Conservation (phyloP, 1,140 invertebrate genomes). For the Arion vulgaris region DNA sequence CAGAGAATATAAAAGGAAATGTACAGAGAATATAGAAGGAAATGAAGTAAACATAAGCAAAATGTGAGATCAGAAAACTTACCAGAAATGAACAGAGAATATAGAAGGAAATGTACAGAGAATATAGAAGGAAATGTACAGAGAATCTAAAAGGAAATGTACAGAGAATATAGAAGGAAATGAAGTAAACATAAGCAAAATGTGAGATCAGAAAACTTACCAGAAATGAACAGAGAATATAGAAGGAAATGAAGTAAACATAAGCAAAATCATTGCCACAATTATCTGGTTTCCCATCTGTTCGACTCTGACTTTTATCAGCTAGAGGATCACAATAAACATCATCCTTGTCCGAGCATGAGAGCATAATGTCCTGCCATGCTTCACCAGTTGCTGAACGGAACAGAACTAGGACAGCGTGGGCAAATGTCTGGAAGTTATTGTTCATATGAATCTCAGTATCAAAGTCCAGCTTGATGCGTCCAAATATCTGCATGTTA, state of each 20-base stretch:
- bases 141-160: no score
- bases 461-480: slow-evolving; percentile 86
- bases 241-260: slow-evolving; percentile 99
- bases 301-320: slow-evolving; percentile 66
- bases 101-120: no score
- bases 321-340: slow-evolving; percentile 82
- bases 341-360: slow-evolving; percentile 80
- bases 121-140: no score
- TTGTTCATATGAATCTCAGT: slow-evolving; percentile 95
- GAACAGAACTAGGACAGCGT: slow-evolving; percentile 97
- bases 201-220: no score
- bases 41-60: no score
- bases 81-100: no score
- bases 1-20: no score
- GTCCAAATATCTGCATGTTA: slow-evolving; percentile 90
- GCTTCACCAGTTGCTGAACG: slow-evolving; percentile 89
- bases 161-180: no score
- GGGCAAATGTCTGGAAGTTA: slow-evolving; percentile 98
- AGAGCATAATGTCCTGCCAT: slow-evolving; percentile 99
- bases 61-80: no score
- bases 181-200: no score
- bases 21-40: no score
- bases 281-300: slow-evolving; percentile 74
- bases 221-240: slow-evolving; percentile 98
- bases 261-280: slow-evolving; percentile 97